Evolutionary conservation across 23 tunicate species (phyloP), one percentile per base, ranked within the genome.

Genomic region (Clavelina lepadiformis): DNA sequence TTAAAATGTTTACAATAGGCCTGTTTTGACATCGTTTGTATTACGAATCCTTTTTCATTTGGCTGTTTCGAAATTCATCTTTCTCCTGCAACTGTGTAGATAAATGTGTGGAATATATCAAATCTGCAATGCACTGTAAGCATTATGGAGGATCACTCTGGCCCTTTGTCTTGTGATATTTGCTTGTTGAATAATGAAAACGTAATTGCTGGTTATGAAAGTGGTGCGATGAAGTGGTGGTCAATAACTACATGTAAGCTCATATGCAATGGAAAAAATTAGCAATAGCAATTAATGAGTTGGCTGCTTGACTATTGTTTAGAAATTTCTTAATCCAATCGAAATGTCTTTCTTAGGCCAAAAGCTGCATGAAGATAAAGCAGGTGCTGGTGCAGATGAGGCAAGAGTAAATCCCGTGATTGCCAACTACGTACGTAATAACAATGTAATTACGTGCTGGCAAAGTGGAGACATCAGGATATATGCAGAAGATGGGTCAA

Each of bases 81-180:
- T 44, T n/a, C 8, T 60, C 29, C 38, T 28, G 28, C n/a, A 60
- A 19, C 26, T 37, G 13, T 57, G 24, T 31, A 78, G 84, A 59
- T 78, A 3, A 78, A 68, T 28, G 33, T 78, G n/a, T 78, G 84
- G 84, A 47, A 68, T 46, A 1, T 78, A 22, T 29, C 38, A 2
- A 36, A 49, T 54, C 37, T 58, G 15, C 75, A 68, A 32, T 46
- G 37, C 36, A 67, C 37, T 3, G 25, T 28, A 30, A 8, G 3
- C 6, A 37, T 46, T n/a, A 32, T 21, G 15, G n/a, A 6, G 21
- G 35, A 25, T 11, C 26, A 4, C 13, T 21, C 51, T 2, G 50
- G 58, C 19, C 1, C 58, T 13, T 6, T 63, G 3, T 66, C 72
- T 3, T 66, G 72, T 28, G 35, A 8, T 20, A 51, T 63, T 34